phyloP scores from a whole-genome alignment of 2,113 vertebrate genomes.

The Crotalus horridus region DNA sequence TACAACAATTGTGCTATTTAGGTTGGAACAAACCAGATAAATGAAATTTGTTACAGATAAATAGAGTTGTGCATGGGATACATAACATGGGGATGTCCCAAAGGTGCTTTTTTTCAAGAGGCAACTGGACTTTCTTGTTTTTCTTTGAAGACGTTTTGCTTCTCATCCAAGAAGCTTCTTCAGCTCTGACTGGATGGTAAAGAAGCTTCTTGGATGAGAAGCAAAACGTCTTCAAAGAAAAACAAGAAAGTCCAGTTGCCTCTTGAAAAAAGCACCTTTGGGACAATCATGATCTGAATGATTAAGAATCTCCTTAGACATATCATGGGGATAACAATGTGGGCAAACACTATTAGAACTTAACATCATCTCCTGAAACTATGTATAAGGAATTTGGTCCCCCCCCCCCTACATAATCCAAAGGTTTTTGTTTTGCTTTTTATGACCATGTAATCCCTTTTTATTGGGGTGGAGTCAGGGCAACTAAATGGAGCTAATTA shows the following conservation, averaged over 20 bases:
- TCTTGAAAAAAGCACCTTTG: background rate
- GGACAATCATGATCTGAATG: background rate
- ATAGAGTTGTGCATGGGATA: background rate
- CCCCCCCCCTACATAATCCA: background rate
- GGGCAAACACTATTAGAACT: background rate
- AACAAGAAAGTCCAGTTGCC: background rate
- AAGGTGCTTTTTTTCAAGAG: background rate
- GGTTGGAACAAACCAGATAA: background rate
- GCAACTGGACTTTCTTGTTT: background rate
- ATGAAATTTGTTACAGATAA: background rate
- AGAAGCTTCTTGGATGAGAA: background rate
- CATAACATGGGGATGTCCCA: background rate
- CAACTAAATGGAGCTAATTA: background rate
- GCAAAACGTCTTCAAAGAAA: background rate
- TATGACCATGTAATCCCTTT: background rate
- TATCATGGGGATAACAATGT: background rate
- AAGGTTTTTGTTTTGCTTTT: background rate
- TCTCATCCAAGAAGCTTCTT: background rate
- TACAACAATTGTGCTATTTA: background rate
- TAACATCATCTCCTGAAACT: background rate
- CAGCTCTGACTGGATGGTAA: background rate
- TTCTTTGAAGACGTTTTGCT: background rate
- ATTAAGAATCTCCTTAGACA: background rate
- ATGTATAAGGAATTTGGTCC: background rate
- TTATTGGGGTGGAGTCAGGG: background rate